These are phyloP conservation scores for Netelia inedita DNA, from an alignment of 2,888 invertebrate species.

Conservation along the genomic window DNA sequence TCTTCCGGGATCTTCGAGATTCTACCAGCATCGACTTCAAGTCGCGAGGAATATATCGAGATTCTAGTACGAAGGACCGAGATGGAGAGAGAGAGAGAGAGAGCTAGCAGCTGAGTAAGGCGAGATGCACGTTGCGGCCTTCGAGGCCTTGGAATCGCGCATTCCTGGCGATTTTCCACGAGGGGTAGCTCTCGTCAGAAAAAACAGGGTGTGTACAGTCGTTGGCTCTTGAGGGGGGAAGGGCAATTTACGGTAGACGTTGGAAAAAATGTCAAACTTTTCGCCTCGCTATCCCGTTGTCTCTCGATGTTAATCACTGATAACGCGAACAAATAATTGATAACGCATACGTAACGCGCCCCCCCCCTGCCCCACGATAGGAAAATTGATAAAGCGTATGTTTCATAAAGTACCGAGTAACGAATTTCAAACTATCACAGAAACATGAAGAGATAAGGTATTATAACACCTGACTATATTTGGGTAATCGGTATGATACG, in stretches of 20 bases:
- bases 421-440: no score
- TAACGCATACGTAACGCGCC: slow-evolving; percentile 12
- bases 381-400: slow-evolving; percentile 31
- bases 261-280: neutral
- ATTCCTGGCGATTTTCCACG: slow-evolving; percentile 56
- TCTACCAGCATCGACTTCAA: slow-evolving; percentile 54
- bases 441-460: no score
- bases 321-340: slow-evolving; percentile 22
- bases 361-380: neutral
- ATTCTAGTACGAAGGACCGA: slow-evolving; percentile 18
- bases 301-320: slow-evolving; percentile 5
- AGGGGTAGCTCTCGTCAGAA: neutral
- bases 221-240: slow-evolving; percentile 2
- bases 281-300: no score
- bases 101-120: slow-evolving; percentile 13
- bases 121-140: slow-evolving; percentile 38
- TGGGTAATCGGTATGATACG: no score
- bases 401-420: no score
- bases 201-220: neutral
- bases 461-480: no score
- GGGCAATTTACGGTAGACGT: neutral
- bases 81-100: slow-evolving; percentile 19
- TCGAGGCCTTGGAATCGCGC: slow-evolving; percentile 65
- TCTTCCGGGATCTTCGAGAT: slow-evolving; percentile 65
- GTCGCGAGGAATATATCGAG: slow-evolving; percentile 58